Base-by-base conservation (phyloP, 1,140 invertebrate genomes). In the Bombus difficillimus region DNA sequence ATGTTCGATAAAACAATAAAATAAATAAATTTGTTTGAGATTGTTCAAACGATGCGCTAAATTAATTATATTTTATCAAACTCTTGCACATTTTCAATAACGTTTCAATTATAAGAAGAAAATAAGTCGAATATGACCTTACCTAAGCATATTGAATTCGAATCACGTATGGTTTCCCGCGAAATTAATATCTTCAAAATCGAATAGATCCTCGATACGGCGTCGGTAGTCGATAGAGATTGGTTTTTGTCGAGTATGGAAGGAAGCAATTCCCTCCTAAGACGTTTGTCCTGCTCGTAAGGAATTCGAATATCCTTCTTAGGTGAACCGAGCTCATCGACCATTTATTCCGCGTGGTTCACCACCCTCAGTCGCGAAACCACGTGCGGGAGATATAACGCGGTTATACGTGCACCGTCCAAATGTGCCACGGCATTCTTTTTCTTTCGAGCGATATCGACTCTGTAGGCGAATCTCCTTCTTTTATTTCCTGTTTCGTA, bases 341-440 rank as follows among this genome's bases (percentile, higher is more conserved):
- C 59, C 72, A 80, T 82, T 91, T 88, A 88, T 91, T 91, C 90
- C 90, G 84, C 88, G 78, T 90, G 87, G 59, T 72, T 91, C 83
- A 34, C 68, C 89, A 85, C 87, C 88, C 89, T 86, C 39, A 37
- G 37, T 86, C 62, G 62, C 80, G 81, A 75, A 81, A 86, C 68
- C 78, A 53, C 72, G 64, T 34, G 18, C n/a, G n/a, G 57, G 69
- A 57, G 53, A 47, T 57, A 28, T 43, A 81, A 73, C 78, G 22
- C 78, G 43, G 83, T 85, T 85, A 81, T 53, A 41, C 73, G 64
- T 53, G 47, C 32, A 34, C 39, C 10, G 47, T 43, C 78, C 9
- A 32, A 69, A 69, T 69, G 69, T 82, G 64, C 4, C 22, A 9
- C 18, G 64, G 66, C 87, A 64, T 37, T 59, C 57, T 34, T 80